Conservation (phyloP, 1,140 invertebrate genomes). For the Diachasma alloeum region DNA sequence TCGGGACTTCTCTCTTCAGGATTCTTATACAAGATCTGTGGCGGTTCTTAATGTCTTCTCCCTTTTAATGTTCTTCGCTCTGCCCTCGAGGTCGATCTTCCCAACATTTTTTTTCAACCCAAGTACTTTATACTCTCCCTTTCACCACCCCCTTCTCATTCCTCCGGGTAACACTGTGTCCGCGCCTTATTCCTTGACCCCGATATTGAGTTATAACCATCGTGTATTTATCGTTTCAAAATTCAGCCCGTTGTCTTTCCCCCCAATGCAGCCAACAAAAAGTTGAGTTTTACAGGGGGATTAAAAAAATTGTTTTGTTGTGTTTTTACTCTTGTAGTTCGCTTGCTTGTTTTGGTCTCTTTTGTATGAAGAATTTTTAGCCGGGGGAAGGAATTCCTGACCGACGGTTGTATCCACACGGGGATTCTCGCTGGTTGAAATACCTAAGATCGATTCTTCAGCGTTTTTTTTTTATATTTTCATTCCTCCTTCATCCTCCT, state of each 20-base stretch:
- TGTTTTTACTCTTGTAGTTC: background rate
- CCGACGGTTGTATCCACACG: conserved; percentile 22
- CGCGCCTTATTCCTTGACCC: conserved; percentile 26
- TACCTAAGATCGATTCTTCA: conserved; percentile 21
- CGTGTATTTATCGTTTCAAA: conserved; percentile 60
- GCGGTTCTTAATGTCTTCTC: conserved; percentile 64
- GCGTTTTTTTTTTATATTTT: background rate
- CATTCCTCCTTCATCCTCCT: background rate
- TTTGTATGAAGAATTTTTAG: conserved; percentile 10
- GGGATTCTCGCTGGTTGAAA: conserved; percentile 23
- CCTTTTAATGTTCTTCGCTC: conserved; percentile 61
- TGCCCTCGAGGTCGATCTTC: conserved; percentile 61
- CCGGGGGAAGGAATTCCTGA: conserved; percentile 27
- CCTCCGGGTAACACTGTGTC: background rate
- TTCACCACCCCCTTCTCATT: conserved; percentile 25
- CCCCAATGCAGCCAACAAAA: background rate
- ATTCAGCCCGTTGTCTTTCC: conserved; percentile 35
- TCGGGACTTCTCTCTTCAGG: conserved; percentile 25
- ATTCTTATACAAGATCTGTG: conserved; percentile 62
- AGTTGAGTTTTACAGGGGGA: conserved; percentile 22
- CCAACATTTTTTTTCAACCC: conserved; percentile 55
- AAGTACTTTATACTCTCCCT: conserved; percentile 38
- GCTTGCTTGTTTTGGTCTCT: background rate
- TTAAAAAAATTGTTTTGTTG: conserved; percentile 1
- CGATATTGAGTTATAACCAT: conserved; percentile 63